Base-by-base conservation (phyloP, 2,113 vertebrate genomes). In the Lycaon pictus region DNA sequence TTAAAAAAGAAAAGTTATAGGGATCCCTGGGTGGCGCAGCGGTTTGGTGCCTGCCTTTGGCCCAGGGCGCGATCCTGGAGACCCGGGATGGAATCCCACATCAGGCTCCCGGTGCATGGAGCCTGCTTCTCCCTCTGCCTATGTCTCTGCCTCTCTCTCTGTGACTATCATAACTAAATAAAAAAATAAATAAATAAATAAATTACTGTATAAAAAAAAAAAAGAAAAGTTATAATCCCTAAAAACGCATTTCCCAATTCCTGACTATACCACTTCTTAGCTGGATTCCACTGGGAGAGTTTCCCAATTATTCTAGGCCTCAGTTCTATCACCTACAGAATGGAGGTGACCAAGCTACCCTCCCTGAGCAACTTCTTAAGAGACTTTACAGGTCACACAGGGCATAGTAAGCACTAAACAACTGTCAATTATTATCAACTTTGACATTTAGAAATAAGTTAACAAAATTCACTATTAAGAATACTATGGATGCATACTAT, bases 381-480 rank as follows among this genome's bases (percentile, higher is more conserved):
- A 84, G 35, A 94, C 37, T 51, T 37, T 17, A 67, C 16, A 55
- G 53, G 20, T 83, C 25, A 5, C 25, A 86, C 17, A 29, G 20
- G 12, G 51, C 58, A 35, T 35, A 51, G 48, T 65, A 48, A 80
- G 13, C 43, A 79, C 86, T 32, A 60, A 63, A 35, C 55, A 56
- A 88, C 37, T 77, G 17, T 35, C 48, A 86, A 8, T 29, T 90
- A 51, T 67, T 48, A 62, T 55, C n/a, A 15, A 37, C 7, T 37
- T 74, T 23, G 53, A 94, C 23, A 53, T 51, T 79, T 58, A 55
- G 32, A 92, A 82, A 48, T 74, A 55, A 37, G 27, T 35, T 72
- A 67, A 67, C 43, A 79, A 95, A 69, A 77, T 48, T 84, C 27
- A 95, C 67, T 62, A 55, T 32, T 67, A 69, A 43, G 63, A 95